Evolutionary conservation across 2,888 invertebrate genomes (phyloP).

Genomic region (Aromia moschata): DNA sequence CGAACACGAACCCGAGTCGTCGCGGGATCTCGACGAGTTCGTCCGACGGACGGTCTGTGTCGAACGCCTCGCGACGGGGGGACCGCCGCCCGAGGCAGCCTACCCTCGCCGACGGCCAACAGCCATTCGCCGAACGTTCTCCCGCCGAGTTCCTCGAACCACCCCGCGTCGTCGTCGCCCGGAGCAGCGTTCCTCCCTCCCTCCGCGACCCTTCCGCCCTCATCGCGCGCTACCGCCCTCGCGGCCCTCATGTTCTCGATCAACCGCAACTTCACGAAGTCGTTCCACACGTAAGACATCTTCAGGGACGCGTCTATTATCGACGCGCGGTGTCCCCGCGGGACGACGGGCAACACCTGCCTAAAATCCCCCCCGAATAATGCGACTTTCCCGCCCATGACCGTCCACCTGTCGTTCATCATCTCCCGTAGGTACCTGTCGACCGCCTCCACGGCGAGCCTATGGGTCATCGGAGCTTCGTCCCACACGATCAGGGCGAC

Average conservation of each 20-base stretch:
- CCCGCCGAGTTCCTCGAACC: too few species aligned
- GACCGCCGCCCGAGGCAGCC: constrained; percentile 1
- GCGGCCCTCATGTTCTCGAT: constrained; percentile 30
- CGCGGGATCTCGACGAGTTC: constrained; percentile 32
- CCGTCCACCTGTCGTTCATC: background rate
- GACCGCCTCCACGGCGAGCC: constrained; percentile 25
- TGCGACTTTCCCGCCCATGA: constrained; percentile 34
- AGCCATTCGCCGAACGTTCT: constrained; percentile 25
- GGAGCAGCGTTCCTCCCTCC: too few species aligned
- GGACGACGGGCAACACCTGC: constrained; percentile 37
- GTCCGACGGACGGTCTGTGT: background rate
- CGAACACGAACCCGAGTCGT: constrained; percentile 6
- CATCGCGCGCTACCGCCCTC: background rate
- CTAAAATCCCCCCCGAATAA: constrained; percentile 41
- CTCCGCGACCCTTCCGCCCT: background rate
- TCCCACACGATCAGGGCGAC: constrained; percentile 33
- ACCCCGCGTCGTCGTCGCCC: too few species aligned
- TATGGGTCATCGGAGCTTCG: constrained; percentile 33
- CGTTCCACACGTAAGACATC: constrained; percentile 25
- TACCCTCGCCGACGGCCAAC: constrained; percentile 18
- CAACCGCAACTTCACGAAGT: constrained; percentile 10
- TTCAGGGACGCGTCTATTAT: constrained; percentile 28
- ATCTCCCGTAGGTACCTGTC: constrained; percentile 30
- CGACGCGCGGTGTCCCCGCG: constrained; percentile 18
- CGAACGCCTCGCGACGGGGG: too few species aligned